Evolutionary conservation across 1,140 invertebrate genomes (phyloP).

Genomic region (Drosophila sucinea): DNA sequence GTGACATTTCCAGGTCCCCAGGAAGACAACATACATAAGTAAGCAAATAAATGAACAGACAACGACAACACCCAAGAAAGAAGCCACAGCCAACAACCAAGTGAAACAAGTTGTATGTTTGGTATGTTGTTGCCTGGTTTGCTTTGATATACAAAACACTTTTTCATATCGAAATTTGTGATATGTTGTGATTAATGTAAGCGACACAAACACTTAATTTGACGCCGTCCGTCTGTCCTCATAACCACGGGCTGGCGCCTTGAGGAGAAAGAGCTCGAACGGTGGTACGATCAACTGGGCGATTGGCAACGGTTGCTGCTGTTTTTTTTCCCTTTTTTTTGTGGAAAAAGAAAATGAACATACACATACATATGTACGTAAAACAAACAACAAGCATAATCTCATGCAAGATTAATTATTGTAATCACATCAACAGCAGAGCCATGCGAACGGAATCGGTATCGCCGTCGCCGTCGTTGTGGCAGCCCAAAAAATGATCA

Average conservation of each 20-base stretch:
- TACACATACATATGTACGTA: not conserved
- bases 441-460: slow-evolving; percentile 54
- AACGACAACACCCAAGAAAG: slow-evolving; percentile 50
- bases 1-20: slow-evolving; percentile 70
- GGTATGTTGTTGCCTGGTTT: slow-evolving; percentile 40
- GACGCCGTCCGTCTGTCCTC: slow-evolving; percentile 53
- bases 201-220: slow-evolving; percentile 83
- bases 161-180: slow-evolving; percentile 82
- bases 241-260: slow-evolving; percentile 69
- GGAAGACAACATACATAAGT: slow-evolving; percentile 41
- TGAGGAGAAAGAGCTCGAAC: slow-evolving; percentile 40
- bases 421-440: slow-evolving; percentile 82
- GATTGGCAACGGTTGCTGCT: slow-evolving; percentile 50
- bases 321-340: slow-evolving; percentile 2
- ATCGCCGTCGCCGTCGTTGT: slow-evolving; percentile 12
- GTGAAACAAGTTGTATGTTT: slow-evolving; percentile 64
- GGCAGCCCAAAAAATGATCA: slow-evolving; percentile 64
- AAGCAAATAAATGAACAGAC: slow-evolving; percentile 56
- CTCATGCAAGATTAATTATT: slow-evolving; percentile 81
- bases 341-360: not conserved
- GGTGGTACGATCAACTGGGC: slow-evolving; percentile 10
- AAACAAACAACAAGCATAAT: slow-evolving; percentile 56
- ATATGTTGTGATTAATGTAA: slow-evolving; percentile 82
- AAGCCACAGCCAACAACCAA: not conserved
- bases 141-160: slow-evolving; percentile 76